Conservation (phyloP, 2,888 invertebrate genomes). For the Eumacrocentrus americanus region DNA sequence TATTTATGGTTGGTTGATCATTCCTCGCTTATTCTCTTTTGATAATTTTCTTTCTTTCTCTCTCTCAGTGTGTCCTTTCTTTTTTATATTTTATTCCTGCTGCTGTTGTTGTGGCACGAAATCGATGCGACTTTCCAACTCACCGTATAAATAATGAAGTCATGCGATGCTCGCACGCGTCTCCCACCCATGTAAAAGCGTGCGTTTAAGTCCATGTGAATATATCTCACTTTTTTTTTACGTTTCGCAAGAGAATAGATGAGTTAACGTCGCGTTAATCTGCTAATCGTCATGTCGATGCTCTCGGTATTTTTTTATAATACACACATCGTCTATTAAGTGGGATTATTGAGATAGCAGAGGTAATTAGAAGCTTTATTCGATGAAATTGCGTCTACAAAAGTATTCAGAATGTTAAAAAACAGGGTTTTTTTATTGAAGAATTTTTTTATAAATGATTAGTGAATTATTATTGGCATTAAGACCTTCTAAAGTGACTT, state of each 20-base stretch:
- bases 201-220: neutral
- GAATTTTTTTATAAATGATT: neutral
- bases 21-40: no score
- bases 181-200: no score
- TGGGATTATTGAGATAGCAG: neutral
- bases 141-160: no score
- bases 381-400: neutral
- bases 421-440: neutral
- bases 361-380: neutral
- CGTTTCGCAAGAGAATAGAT: neutral
- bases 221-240: conserved; percentile 9
- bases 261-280: neutral
- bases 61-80: no score
- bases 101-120: no score
- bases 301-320: conserved; percentile 6
- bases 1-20: no score
- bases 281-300: conserved; percentile 17
- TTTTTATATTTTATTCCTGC: no score
- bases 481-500: no score
- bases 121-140: no score
- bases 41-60: no score
- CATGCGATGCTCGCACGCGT: no score
- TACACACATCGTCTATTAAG: neutral
- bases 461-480: neutral
- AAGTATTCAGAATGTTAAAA: neutral